Conservation (phyloP, 2,888 invertebrate genomes). For the Drosophila anomalipes region DNA sequence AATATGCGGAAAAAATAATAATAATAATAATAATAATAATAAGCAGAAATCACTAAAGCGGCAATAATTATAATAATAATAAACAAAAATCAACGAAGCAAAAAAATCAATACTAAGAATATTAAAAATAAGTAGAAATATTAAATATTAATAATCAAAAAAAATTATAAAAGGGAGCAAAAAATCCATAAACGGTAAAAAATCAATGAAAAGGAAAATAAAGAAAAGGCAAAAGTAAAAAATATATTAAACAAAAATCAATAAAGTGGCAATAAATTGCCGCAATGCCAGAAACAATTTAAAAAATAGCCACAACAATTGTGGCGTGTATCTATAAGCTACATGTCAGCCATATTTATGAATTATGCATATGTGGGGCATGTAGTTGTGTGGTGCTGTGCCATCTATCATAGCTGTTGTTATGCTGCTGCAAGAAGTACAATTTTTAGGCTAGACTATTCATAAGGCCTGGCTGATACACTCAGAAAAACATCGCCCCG, state of each 20-base stretch:
- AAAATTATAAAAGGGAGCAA: neutral
- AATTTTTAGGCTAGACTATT: neutral
- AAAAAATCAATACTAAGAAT: neutral
- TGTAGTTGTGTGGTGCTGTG: constrained; percentile 46
- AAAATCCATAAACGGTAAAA: neutral
- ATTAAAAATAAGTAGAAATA: too few relatives aligned
- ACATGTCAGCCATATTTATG: constrained; percentile 50
- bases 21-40: neutral
- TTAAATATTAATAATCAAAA: neutral
- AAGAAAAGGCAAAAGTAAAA: neutral
- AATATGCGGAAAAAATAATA: neutral
- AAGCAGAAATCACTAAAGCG: too few relatives aligned
- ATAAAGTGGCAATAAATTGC: constrained; percentile 44
- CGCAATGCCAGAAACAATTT: constrained; percentile 61
- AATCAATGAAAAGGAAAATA: neutral
- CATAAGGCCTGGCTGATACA: neutral
- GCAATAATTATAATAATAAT: neutral
- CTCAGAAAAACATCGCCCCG: neutral
- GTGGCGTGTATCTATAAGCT: constrained; percentile 45
- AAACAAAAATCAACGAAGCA: neutral
- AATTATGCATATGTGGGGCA: constrained; percentile 62
- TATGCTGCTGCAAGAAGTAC: constrained; percentile 31
- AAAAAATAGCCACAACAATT: constrained; percentile 34
- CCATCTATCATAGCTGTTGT: constrained; percentile 65
- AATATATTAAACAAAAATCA: constrained; percentile 24